A percentile compares a stretch with the other conserved stretches of the same genome.
phyloP scores from a whole-genome alignment of 2,888 invertebrate genomes.

The Pristionchus arcanus region DNA sequence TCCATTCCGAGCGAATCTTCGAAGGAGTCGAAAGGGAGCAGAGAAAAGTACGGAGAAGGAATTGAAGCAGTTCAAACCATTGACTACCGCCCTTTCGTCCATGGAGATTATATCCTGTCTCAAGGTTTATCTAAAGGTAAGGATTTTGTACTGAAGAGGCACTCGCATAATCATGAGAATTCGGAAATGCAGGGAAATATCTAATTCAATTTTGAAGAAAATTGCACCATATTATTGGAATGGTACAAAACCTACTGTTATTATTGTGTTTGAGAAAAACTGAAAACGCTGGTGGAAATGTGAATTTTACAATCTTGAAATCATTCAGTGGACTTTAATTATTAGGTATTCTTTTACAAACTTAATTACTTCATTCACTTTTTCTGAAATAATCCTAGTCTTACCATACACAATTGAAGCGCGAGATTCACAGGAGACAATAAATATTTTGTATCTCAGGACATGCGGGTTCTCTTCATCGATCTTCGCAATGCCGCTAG shows the following conservation, averaged over 20 bases:
- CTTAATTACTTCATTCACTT: too few species aligned
- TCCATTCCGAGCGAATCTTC: slow-evolving; percentile 19
- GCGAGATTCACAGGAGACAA: neutral
- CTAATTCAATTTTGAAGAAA: too few species aligned
- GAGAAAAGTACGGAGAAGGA: slow-evolving; percentile 49
- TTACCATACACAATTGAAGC: neutral
- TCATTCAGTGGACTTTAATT: too few species aligned
- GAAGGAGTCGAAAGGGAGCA: slow-evolving; percentile 25
- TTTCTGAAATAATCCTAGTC: too few species aligned
- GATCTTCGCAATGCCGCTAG: slow-evolving; percentile 67
- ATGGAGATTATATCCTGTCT: slow-evolving; percentile 62
- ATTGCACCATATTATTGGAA: too few species aligned
- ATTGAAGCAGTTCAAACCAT: slow-evolving; percentile 54
- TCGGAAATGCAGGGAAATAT: too few species aligned
- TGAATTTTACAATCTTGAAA: too few species aligned
- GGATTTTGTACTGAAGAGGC: neutral
- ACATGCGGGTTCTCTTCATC: slow-evolving; percentile 68
- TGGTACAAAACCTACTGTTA: too few species aligned
- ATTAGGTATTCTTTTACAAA: too few species aligned
- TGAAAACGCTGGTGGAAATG: too few species aligned
- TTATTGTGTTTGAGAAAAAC: too few species aligned
- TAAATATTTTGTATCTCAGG: slow-evolving; percentile 56
- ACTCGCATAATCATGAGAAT: too few species aligned
- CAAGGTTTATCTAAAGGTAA: slow-evolving; percentile 60
- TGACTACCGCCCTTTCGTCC: slow-evolving; percentile 46